phyloP scores from a whole-genome alignment of 1,140 invertebrate genomes.

The Zaprionus davidi region DNA sequence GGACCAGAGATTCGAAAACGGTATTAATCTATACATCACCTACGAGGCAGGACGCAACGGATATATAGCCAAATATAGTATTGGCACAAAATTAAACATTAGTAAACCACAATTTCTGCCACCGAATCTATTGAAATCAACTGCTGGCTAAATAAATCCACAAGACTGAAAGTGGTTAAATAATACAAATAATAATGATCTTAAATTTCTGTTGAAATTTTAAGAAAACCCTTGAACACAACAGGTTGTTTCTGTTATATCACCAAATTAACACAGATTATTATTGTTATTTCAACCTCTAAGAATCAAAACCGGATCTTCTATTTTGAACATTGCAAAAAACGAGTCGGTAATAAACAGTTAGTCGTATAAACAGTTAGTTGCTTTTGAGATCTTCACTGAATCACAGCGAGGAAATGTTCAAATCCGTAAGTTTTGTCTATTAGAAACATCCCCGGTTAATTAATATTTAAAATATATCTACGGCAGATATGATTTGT shows the following conservation, averaged over 20 bases:
- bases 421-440: constrained; percentile 34
- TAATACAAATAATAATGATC: neutral
- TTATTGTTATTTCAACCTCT: neutral
- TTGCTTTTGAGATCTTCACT: constrained; percentile 6
- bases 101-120: neutral
- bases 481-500: too few species aligned
- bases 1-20: constrained; percentile 26
- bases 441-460: neutral
- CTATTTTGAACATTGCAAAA: neutral
- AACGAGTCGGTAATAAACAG: neutral
- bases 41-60: constrained; percentile 52
- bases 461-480: neutral
- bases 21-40: constrained; percentile 19
- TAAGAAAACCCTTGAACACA: neutral
- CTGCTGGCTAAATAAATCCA: neutral
- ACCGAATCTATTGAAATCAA: neutral
- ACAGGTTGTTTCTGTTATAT: neutral
- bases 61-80: constrained; percentile 41
- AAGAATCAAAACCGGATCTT: neutral
- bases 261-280: neutral
- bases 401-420: neutral
- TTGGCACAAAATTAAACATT: neutral
- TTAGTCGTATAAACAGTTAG: neutral
- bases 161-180: neutral
- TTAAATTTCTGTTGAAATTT: neutral